phyloP scores from a whole-genome alignment of 2,797 vertebrate genomes.

The Astyanax mexicanus region DNA sequence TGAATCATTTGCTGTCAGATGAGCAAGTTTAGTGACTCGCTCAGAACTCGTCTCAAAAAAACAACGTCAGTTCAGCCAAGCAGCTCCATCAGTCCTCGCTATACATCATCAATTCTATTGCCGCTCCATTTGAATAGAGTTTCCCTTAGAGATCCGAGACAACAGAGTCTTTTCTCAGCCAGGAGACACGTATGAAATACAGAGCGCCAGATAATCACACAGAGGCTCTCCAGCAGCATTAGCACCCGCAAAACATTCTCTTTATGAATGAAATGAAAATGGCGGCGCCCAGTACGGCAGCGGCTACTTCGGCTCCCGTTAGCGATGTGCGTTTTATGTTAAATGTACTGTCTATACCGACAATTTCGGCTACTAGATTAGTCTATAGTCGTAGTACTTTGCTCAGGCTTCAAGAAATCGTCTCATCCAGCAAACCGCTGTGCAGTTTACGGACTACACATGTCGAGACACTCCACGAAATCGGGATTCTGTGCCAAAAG shows the following conservation, averaged over 20 bases:
- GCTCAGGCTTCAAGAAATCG: too few relatives aligned
- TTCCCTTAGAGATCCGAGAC: not conserved
- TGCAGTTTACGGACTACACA: too few relatives aligned
- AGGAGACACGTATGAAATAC: conserved; percentile 29
- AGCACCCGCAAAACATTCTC: conserved; percentile 1
- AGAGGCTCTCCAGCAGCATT: not conserved
- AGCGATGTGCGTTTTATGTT: too few relatives aligned
- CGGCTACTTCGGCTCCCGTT: too few relatives aligned
- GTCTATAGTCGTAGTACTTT: too few relatives aligned
- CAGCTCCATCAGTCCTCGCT: conserved; percentile 27
- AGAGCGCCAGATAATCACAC: conserved; percentile 31
- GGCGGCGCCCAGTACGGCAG: too few relatives aligned
- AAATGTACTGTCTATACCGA: too few relatives aligned
- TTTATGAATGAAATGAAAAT: too few relatives aligned
- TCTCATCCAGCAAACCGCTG: too few relatives aligned
- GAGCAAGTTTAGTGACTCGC: conserved; percentile 2
- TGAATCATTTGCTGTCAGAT: conserved; percentile 9
- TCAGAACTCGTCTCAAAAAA: conserved; percentile 25
- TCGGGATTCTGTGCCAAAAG: too few relatives aligned
- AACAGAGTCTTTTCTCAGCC: conserved; percentile 30
- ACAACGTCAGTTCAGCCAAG: conserved; percentile 19
- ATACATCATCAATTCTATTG: conserved; percentile 30
- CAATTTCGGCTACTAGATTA: too few relatives aligned
- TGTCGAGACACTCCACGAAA: too few relatives aligned
- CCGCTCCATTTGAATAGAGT: conserved; percentile 26